Conservation (phyloP, 2,888 invertebrate genomes). For the Lysandra bellargus region DNA sequence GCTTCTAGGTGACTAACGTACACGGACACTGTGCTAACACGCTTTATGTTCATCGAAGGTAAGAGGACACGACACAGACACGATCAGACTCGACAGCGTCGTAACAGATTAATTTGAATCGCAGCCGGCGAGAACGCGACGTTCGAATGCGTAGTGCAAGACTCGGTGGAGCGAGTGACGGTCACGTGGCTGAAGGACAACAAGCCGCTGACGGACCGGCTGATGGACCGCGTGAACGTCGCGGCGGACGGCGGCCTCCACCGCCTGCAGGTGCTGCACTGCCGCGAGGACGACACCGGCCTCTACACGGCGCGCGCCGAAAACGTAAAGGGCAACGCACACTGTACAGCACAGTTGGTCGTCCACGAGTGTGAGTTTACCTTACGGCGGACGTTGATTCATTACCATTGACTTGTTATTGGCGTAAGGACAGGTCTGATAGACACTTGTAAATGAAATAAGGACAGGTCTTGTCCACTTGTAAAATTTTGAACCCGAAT, state of each 20-base stretch:
- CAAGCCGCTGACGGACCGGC: slow-evolving; percentile 86
- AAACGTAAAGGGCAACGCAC: slow-evolving; percentile 88
- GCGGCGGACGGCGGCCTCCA: slow-evolving; percentile 80
- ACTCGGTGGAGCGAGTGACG: slow-evolving; percentile 79
- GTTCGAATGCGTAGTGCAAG: slow-evolving; percentile 88
- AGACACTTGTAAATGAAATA: not conserved
- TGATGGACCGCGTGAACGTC: slow-evolving; percentile 86
- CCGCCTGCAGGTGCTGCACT: slow-evolving; percentile 88
- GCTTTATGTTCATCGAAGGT: slow-evolving; percentile 51
- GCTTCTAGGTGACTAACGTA: slow-evolving; percentile 72
- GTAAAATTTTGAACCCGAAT: not conserved
- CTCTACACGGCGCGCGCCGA: slow-evolving; percentile 94
- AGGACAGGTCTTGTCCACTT: not conserved
- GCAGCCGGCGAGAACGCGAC: slow-evolving; percentile 91
- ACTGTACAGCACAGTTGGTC: slow-evolving; percentile 92
- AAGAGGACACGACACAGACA: slow-evolving; percentile 33
- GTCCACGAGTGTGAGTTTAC: slow-evolving; percentile 89
- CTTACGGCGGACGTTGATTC: not conserved
- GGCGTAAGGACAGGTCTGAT: not conserved
- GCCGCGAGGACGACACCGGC: slow-evolving; percentile 89
- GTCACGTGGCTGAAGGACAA: slow-evolving; percentile 95
- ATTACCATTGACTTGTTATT: not conserved
- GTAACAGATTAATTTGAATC: slow-evolving; percentile 52
- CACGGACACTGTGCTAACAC: slow-evolving; percentile 67
- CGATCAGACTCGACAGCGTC: slow-evolving; percentile 32